Conservation (phyloP, 2,113 vertebrate species). For the Dolichallabes microphthalmus region DNA sequence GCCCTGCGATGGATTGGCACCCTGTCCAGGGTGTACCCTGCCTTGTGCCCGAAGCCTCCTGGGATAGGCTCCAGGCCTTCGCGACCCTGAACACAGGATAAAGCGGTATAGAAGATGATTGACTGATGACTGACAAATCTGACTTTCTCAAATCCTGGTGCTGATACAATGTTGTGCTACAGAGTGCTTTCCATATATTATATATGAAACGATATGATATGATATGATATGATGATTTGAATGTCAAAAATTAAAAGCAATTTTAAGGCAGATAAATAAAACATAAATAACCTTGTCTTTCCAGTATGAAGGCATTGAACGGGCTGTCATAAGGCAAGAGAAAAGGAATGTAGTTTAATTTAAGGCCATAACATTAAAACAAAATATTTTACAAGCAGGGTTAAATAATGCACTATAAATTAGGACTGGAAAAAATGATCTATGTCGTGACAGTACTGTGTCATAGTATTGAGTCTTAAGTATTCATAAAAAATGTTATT, state of each 20-base stretch:
- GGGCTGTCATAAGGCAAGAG: background rate
- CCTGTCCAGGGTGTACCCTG: too few species aligned
- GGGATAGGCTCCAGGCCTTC: too few species aligned
- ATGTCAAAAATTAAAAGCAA: background rate
- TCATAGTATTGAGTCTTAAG: background rate
- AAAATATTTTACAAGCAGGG: background rate
- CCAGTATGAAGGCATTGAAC: background rate
- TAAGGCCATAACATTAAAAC: background rate
- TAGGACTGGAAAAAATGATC: background rate
- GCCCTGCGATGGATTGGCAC: too few species aligned
- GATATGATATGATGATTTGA: background rate
- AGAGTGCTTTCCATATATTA: background rate
- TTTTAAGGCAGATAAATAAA: background rate
- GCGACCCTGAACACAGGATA: too few species aligned
- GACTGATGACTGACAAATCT: too few species aligned
- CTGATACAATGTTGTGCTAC: background rate
- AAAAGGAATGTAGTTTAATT: background rate
- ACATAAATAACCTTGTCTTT: background rate
- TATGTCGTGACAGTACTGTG: background rate
- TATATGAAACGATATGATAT: background rate
- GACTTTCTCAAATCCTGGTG: background rate
- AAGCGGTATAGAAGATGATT: too few species aligned
- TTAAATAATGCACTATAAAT: background rate
- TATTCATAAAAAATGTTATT: background rate
- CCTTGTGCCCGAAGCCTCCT: too few species aligned